Evolutionary conservation across 2,797 vertebrate species (phyloP), one percentile per base, ranked within the genome.

Genomic region (Cephalopachus bancanus): DNA sequence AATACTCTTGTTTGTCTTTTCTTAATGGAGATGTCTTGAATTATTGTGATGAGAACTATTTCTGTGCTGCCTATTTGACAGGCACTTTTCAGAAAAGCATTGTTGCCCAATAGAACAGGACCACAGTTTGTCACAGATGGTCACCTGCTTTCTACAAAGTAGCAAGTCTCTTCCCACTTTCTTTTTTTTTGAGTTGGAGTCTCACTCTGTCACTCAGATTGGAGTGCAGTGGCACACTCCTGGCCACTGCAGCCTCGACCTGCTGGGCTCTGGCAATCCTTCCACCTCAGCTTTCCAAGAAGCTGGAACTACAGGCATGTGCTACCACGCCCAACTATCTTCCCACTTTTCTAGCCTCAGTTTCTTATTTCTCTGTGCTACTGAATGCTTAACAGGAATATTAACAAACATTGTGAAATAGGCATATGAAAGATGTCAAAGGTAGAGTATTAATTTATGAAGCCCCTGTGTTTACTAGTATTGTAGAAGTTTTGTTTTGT

Each of bases 1-100:
- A 89, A 86, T 92, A 33, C n/a, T 79, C 28, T 75, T 76, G 71
- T 88, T 92, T 96, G 62, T 89, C 81, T 95, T n/a, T 97, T 94
- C 7, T 67, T 93, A 62, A 44, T 44, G 59, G 91, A 30, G 19
- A 74, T 93, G 69, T 53, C 26, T 92, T 86, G 83, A 51, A 55
- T 85, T 1, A 71, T 88, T 83, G 67, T 85, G 72, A 65, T 89
- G 88, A 76, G 60, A 33, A 88, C 49, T 12, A 51, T 93, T 93
- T 95, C 64, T 79, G 20, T 65, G 76, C 69, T 93, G 72, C 37
- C 64, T 49, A 22, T 55, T 94, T 84, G 74, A 89, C 30, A 81
- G 75, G 20, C 75, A 83, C 49, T 93, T 94, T 92, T 93, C 76
- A 88, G 86, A 49, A 84, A 97, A 87, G 22, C 37, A 8, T 33